A percentile compares a stretch with the other conserved stretches of the same genome.
Conservation (phyloP, 1,140 invertebrate genomes). For the Dermatophagoides farinae region DNA sequence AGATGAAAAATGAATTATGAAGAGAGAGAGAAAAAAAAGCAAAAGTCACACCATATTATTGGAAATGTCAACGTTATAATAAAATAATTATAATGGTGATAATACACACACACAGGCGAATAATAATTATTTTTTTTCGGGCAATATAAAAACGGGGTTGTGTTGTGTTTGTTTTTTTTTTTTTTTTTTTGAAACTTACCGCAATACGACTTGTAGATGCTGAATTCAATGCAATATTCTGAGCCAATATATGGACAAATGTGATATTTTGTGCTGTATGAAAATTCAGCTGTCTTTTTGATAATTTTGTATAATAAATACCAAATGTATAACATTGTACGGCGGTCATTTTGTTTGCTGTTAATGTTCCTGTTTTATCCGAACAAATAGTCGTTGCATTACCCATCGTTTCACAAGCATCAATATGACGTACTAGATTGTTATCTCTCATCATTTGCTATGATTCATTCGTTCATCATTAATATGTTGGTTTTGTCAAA, state of each 20-base stretch:
- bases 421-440: slow-evolving; percentile 89
- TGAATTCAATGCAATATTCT: slow-evolving; percentile 79
- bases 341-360: slow-evolving; percentile 96
- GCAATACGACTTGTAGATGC: slow-evolving; percentile 88
- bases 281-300: slow-evolving; percentile 61
- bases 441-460: slow-evolving; percentile 99
- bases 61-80: slow-evolving; percentile 58
- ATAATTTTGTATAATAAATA: slow-evolving; percentile 26
- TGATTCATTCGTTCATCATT: too few species aligned
- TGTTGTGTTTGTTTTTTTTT: too few species aligned
- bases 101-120: background rate
- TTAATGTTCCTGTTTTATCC: slow-evolving; percentile 94
- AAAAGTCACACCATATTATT: slow-evolving; percentile 26
- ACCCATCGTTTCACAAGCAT: slow-evolving; percentile 99
- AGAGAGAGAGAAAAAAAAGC: too few species aligned
- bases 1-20: slow-evolving; percentile 25
- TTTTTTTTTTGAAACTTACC: slow-evolving; percentile 33
- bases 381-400: slow-evolving; percentile 98
- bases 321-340: slow-evolving; percentile 45
- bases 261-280: slow-evolving; percentile 55
- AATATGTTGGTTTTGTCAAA: too few species aligned
- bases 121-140: background rate
- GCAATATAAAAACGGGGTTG: background rate
- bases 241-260: slow-evolving; percentile 45
- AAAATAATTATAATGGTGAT: slow-evolving; percentile 34